phyloP scores from a whole-genome alignment of 2,113 vertebrate genomes.

The Telmatochromis bifrenatus region DNA sequence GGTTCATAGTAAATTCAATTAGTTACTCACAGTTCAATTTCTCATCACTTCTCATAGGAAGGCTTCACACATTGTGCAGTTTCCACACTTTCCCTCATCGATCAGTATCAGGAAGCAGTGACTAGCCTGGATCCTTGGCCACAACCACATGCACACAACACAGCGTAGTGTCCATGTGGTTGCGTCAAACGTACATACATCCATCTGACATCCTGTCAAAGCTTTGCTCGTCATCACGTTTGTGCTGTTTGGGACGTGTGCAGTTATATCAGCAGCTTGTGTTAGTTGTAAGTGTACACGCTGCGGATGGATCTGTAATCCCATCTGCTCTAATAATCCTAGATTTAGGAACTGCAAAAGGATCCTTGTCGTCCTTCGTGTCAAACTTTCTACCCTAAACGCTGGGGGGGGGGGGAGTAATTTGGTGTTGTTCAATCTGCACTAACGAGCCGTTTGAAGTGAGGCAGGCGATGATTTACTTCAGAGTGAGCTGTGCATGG shows the following conservation, averaged over 20 bases:
- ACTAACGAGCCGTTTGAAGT: constrained; percentile 10
- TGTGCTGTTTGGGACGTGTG: not conserved
- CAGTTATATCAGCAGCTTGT: not conserved
- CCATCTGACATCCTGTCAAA: not conserved
- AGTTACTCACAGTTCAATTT: not conserved
- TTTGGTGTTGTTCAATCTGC: not conserved
- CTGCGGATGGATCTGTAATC: not conserved
- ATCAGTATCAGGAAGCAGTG: not conserved
- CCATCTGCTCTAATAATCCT: not conserved
- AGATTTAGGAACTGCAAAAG: not conserved
- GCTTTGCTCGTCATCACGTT: not conserved
- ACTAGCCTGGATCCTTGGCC: not conserved
- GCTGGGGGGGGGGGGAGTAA: not conserved
- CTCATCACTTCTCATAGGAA: not conserved
- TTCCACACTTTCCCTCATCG: not conserved
- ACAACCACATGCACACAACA: not conserved
- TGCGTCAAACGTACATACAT: not conserved
- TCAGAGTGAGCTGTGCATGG: not conserved
- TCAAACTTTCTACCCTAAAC: not conserved
- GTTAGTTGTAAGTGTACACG: not conserved
- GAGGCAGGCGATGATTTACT: constrained; percentile 1
- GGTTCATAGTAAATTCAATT: not conserved
- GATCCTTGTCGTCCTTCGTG: not conserved
- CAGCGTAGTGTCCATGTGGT: not conserved
- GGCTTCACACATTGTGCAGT: not conserved